Base-by-base conservation (phyloP, 2,888 invertebrate species). In the Prosapia bicincta region DNA sequence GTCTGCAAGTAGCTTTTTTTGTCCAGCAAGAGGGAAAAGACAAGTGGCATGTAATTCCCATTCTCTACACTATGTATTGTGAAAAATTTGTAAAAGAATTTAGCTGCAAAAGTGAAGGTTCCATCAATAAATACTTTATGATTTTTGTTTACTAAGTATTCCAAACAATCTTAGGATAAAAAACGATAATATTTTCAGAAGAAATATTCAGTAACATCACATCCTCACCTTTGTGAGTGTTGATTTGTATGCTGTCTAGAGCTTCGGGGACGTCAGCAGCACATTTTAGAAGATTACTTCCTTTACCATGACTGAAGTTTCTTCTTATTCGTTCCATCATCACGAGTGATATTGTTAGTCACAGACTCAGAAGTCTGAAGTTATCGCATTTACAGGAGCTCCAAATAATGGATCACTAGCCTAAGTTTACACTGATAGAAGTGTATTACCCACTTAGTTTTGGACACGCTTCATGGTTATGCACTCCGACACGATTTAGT, bases 111-210 rank as follows among this genome's bases (percentile, higher is more conserved):
- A 66, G 66, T n/a, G n/a, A n/a, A n/a, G 5, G 66, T 25, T 2
- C 66, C 25, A 66, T 66, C 66, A 66, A 66, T 66, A 66, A 66
- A 66, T 66, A 66, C 20, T 66, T 66, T 66, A 25, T n/a, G n/a
- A n/a, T 66, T 66, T 25, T 9, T 9, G n/a, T n/a, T n/a, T 66
- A 66, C 25, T 66, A 66, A 23, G 23, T 66, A 66, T 23, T 66
- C 66, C 23, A 66, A 25, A 66, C 20, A 20, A 66, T 66, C 66
- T 66, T 66, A 25, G 66, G 66, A n/a, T 2, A 20, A n/a, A 66
- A 66, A 66, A 66, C 25, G 66, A 66, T 20, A 25, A 66, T 66
- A n/a, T 66, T 66, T 66, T 66, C 23, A 66, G 23, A 9, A 10
- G 66, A 9, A 25, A 66, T n/a, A n/a, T n/a, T n/a, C n/a, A n/a